Conservation (phyloP, 2,113 vertebrate genomes). For the Nymphicus hollandicus region DNA sequence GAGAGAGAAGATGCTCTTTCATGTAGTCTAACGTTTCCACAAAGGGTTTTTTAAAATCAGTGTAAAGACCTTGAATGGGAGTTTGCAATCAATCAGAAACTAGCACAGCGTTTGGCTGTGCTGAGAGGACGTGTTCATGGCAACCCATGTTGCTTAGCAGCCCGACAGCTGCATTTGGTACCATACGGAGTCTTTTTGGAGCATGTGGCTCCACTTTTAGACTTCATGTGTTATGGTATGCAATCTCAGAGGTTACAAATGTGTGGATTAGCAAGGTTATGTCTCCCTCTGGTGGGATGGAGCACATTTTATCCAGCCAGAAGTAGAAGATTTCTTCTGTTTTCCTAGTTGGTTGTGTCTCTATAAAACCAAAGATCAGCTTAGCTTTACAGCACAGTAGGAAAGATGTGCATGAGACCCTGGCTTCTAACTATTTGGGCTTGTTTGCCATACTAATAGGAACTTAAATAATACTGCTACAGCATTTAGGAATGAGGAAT, state of each 20-base stretch:
- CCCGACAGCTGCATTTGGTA: neutral
- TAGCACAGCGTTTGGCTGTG: too few species aligned
- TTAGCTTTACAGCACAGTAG: neutral
- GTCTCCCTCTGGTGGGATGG: neutral
- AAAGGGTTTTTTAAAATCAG: neutral
- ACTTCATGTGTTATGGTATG: too few species aligned
- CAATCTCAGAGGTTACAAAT: neutral
- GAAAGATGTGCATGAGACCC: neutral
- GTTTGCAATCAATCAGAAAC: neutral
- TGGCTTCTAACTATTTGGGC: neutral
- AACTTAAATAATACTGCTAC: neutral
- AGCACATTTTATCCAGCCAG: neutral
- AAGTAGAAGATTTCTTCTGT: neutral
- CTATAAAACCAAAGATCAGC: neutral
- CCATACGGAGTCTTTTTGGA: neutral
- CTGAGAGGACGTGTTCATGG: neutral
- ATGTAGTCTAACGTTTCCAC: neutral
- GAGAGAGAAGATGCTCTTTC: neutral
- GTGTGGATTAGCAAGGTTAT: neutral
- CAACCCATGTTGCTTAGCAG: neutral
- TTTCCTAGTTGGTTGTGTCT: neutral
- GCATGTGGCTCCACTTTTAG: neutral
- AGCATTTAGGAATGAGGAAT: neutral
- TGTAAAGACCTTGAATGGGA: neutral
- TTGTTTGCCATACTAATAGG: neutral